Evolutionary conservation across 1,140 invertebrate species (phyloP), one percentile per base, ranked within the genome.

Genomic region (Hylyphantes graminicola): DNA sequence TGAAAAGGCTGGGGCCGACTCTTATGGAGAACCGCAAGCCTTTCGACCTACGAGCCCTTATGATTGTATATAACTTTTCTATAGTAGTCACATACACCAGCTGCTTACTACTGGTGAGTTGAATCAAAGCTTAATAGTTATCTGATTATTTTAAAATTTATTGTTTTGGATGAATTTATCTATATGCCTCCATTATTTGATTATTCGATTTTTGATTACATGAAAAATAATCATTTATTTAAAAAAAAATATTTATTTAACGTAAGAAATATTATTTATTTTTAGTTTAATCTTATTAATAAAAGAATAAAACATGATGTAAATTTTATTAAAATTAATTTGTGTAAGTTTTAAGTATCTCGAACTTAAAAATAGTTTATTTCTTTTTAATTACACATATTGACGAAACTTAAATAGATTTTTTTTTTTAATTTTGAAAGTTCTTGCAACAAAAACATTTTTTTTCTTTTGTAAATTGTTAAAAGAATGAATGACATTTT

Each of bases 11-110:
- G 67, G 95, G 96, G 13, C 95, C 95, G 64, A 93, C 93, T 87
- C 89, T 94, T 75, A 97, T 97, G 96, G 93, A 94, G 89, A 93
- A 96, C 88, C 92, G 95, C 87, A 94, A 95, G 90, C 94, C 96
- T 6, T 94, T 94, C 89, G 92, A 96, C 85, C 91, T 97, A 48
- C 93, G 94, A 86, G 92, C 93, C 83, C 90, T 94, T 53, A 91
- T 97, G 85, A 93, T 96, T 88, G 90, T 92, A 70, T 97, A 97
- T 90, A 97, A 97, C 91, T 76, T 85, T 55, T 35, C 12, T 15
- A 76, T 85, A 12, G 81, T 86, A 7, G 17, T 61, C 9, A 51
- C 59, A 3, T 85, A 85, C 48, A 19, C 54, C 50, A 54, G 17
- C 21, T 76, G 73, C n/a, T 11, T 85, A 57, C 13, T 70, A n/a